phyloP scores from a whole-genome alignment of 2,113 vertebrate genomes.

The Tetrao urogallus region DNA sequence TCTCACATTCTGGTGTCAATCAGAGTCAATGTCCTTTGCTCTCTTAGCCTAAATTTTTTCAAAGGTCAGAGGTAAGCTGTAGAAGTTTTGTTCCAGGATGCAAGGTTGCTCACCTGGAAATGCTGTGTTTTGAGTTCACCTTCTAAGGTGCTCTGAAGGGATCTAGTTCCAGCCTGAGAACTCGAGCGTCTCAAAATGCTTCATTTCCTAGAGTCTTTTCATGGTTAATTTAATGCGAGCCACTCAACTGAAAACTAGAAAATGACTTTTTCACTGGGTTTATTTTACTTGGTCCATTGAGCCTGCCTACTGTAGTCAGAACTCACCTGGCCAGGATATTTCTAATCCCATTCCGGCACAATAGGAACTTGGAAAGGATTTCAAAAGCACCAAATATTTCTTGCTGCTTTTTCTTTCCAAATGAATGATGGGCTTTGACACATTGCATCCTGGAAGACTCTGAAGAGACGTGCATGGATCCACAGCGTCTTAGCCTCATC shows the following conservation, averaged over 20 bases:
- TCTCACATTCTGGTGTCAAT: neutral
- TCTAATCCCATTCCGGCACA: neutral
- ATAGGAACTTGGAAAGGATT: neutral
- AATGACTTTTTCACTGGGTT: neutral
- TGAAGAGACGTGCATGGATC: fast-evolving
- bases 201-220: neutral
- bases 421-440: neutral
- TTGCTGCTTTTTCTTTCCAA: neutral
- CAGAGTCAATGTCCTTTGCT: neutral
- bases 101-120: neutral
- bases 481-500: neutral
- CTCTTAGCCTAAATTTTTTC: neutral
- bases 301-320: neutral
- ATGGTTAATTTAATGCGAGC: neutral
- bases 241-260: neutral
- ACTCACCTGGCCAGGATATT: neutral
- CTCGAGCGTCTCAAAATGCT: neutral
- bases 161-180: neutral
- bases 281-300: neutral
- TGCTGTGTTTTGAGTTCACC: neutral
- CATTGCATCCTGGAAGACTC: too few relatives aligned
- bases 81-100: neutral
- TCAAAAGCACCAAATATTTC: neutral
- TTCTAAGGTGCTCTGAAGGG: neutral
- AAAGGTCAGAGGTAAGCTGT: neutral